Base-by-base conservation (phyloP, 2,888 invertebrate genomes). In the Dryadula phaetusa region DNA sequence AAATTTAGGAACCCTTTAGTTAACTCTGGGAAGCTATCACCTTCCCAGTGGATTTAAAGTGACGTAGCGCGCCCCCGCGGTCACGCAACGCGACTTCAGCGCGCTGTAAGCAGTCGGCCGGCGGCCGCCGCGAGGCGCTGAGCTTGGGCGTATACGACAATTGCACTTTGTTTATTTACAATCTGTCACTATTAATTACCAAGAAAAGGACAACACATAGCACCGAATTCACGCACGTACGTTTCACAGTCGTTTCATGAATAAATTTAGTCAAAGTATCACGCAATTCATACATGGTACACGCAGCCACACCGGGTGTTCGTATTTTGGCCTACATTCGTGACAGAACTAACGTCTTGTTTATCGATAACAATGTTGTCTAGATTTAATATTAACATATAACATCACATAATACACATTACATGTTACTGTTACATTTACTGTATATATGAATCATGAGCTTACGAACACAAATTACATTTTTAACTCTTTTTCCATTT, bases 91-190 rank as follows among this genome's bases (percentile, higher is more conserved):
- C 52, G 53, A 37, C 52, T 66, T 58, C 58, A 66, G 66, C 20
- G 32, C 60, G 54, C 22, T 37, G 54, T 58, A 34, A 65, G 58
- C 67, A 91, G 91, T 91, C 85, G 82, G 82, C 85, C 84, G 82
- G 77, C 85, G 81, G 77, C 82, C 85, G 87, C 80, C 86, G 89
- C 84, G 84, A 72, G 77, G 84, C 83, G 80, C 77, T 79, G 79
- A 79, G 75, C 81, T 82, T 78, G 73, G 73, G 75, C 74, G 76
- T 70, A 74, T 74, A 80, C 77, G 74, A 78, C 74, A 80, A 64
- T 75, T 70, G 78, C 77, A 86, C 84, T 83, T 80, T 83, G 83
- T 87, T 89, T 87, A 83, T 86, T 85, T 85, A 87, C 86, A 80
- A 84, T 70, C 79, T 81, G 77, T 79, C 82, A 84, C 82, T 82